Percentiles rank a stretch among this genome's conserved stretches.
Evolutionary conservation across 2,888 invertebrate genomes (phyloP).

Genomic region (Rotaria sp.): DNA sequence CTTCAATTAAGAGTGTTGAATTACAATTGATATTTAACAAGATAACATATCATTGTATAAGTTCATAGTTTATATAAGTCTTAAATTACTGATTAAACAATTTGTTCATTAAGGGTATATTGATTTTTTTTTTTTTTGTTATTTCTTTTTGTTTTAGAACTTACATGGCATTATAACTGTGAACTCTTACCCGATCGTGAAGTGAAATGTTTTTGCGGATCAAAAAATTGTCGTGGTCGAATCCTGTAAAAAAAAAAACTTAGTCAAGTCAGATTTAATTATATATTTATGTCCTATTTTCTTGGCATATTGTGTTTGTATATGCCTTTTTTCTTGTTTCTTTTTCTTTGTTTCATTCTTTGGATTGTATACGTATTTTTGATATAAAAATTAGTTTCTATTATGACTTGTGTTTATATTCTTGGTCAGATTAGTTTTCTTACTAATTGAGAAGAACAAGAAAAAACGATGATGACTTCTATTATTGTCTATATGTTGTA

Average conservation of each 20-base stretch:
- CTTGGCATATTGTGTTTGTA: not conserved
- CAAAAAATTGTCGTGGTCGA: conserved; percentile 36
- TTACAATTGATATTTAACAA: too few species aligned
- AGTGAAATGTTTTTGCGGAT: conserved; percentile 37
- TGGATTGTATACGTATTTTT: not conserved
- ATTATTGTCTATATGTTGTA: not conserved
- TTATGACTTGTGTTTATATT: not conserved
- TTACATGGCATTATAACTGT: conserved; percentile 97
- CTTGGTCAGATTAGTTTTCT: not conserved
- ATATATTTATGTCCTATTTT: not conserved
- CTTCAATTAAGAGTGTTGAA: too few species aligned
- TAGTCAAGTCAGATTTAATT: not conserved
- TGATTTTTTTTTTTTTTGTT: not conserved
- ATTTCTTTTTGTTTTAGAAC: conserved; percentile 61
- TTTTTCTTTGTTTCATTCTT: not conserved
- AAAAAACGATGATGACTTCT: not conserved
- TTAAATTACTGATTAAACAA: too few species aligned
- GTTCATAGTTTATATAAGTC: too few species aligned
- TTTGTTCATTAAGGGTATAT: too few species aligned
- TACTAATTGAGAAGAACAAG: not conserved
- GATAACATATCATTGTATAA: too few species aligned
- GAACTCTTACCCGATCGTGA: conserved; percentile 69
- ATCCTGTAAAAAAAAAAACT: not conserved
- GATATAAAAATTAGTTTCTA: not conserved
- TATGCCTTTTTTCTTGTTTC: not conserved